These are phyloP conservation scores for Nautilus pompilius DNA, from an alignment of 1,140 invertebrate species.

Conservation along the genomic window DNA sequence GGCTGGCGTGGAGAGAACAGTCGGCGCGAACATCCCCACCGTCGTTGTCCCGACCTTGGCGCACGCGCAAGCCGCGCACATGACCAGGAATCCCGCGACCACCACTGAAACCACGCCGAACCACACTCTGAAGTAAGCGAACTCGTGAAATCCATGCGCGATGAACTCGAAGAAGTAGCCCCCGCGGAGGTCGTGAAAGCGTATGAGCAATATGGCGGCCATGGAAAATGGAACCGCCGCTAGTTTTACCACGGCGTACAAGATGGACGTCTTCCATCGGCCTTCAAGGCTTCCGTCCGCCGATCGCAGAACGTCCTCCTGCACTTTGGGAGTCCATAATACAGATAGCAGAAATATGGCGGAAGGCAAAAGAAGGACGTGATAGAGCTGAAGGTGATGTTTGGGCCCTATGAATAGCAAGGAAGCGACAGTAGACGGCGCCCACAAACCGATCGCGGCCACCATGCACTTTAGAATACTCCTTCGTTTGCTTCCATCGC, in stretches of 20 bases:
- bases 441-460: constrained; percentile 7
- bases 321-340: constrained; percentile 16
- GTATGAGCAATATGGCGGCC: neutral
- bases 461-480: too few species aligned
- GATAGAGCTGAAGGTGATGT: constrained; percentile 9
- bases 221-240: neutral
- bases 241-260: neutral
- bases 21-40: constrained; percentile 6
- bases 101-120: neutral
- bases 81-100: neutral
- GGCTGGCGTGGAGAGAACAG: constrained; percentile 8
- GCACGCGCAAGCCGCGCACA: neutral
- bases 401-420: constrained; percentile 13
- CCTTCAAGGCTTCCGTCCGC: neutral
- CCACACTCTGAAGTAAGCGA: neutral
- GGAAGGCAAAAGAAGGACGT: constrained; percentile 10
- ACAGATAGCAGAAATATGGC: constrained; percentile 13
- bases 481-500: too few species aligned
- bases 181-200: neutral
- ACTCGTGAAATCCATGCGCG: neutral
- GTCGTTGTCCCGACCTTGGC: neutral
- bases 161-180: neutral
- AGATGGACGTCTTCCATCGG: neutral
- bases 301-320: constrained; percentile 3
- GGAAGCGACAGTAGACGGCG: constrained; percentile 1